These are phyloP conservation scores for Pelecanoides urinatrix DNA, from an alignment of 2,113 vertebrate genomes.

Conservation along the genomic window DNA sequence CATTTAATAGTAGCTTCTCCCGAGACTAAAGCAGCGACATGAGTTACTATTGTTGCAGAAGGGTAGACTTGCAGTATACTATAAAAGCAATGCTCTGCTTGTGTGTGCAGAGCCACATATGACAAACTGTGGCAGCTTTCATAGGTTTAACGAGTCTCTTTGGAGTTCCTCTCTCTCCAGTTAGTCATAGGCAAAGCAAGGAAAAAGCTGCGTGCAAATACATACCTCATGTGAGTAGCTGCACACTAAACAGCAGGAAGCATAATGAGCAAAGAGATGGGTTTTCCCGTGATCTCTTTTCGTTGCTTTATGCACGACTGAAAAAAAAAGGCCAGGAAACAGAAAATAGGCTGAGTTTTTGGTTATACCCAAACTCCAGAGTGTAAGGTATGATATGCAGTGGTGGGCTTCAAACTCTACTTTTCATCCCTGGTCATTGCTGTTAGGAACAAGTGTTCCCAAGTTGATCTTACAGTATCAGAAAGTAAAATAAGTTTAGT, in stretches of 20 bases:
- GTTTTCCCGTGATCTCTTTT: not conserved
- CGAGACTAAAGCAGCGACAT: conserved; percentile 39
- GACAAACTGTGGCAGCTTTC: conserved; percentile 57
- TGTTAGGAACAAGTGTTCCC: not conserved
- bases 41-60: conserved; percentile 38
- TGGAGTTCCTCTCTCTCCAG: conserved; percentile 33
- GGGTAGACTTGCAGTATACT: not conserved
- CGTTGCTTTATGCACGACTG: not conserved
- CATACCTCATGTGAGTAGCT: not conserved
- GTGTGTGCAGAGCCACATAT: conserved; percentile 18
- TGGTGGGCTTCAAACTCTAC: not conserved
- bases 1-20: conserved; percentile 46
- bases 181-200: conserved; percentile 32
- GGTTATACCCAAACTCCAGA: not conserved
- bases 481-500: not conserved
- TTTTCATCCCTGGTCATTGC: not conserved
- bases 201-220: conserved; percentile 7
- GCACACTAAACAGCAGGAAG: conserved; percentile 5
- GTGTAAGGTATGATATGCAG: not conserved
- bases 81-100: conserved; percentile 36
- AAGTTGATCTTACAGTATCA: not conserved
- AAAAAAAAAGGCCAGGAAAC: not conserved
- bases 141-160: conserved; percentile 51
- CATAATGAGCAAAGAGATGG: conserved; percentile 10
- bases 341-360: not conserved